Conservation (phyloP, 2,113 vertebrate genomes). For the Galbula dea region DNA sequence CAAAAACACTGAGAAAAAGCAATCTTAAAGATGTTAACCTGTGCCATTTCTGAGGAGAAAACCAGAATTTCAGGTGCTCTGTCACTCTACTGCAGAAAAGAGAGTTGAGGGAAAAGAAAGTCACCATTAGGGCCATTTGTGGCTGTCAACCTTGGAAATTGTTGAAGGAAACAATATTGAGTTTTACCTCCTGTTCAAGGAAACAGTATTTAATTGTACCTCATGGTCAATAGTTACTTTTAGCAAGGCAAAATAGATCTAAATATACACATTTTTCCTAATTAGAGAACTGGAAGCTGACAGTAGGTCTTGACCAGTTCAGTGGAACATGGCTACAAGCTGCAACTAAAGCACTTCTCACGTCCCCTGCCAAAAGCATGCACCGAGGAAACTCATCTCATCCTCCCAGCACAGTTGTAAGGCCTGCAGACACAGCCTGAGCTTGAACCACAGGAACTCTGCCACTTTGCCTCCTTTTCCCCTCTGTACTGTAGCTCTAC, state of each 20-base stretch:
- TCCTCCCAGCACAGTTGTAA: neutral
- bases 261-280: neutral
- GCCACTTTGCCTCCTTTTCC: neutral
- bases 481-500: neutral
- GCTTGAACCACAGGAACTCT: neutral
- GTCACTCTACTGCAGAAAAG: neutral
- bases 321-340: neutral
- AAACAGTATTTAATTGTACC: neutral
- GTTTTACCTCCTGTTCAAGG: neutral
- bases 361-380: neutral
- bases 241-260: neutral
- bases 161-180: neutral
- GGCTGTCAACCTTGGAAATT: neutral
- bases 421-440: neutral
- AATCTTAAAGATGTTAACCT: neutral
- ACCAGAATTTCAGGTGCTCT: neutral
- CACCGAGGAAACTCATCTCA: neutral
- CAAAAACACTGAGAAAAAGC: neutral
- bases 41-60: slow-evolving; percentile 21
- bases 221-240: neutral
- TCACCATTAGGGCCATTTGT: neutral
- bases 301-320: neutral
- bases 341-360: neutral
- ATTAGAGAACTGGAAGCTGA: neutral
- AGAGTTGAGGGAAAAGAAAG: neutral